Base-by-base conservation (phyloP, 1,140 invertebrate species). In the Drosophila prosaltans region DNA sequence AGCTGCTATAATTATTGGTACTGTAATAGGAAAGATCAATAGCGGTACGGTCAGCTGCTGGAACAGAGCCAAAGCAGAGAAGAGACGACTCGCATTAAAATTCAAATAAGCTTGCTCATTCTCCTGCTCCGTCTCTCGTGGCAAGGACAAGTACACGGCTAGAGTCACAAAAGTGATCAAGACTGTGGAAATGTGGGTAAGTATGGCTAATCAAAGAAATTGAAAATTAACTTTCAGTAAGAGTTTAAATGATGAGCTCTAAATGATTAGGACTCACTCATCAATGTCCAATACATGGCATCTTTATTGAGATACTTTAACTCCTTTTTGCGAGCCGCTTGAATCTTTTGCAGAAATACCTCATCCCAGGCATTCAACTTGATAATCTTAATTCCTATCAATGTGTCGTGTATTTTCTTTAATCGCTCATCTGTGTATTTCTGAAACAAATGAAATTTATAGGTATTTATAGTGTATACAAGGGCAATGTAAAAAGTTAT, bases 301-400 rank as follows among this genome's bases (percentile, higher is more conserved):
- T 97, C 96, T 74, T 94, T 95, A 78, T 96, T 94, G 8, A 98
- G 92, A 69, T 94, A 93, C 76, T 94, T 94, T 3, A 97, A 89
- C 92, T 98, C 97, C 66, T 95, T 94, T 74, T 95, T 92, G 63
- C 97, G 93, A 1, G 95, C 93, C 51, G 93, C 91, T 59, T 94
- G 92, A 75, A 97, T 95, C 79, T 94, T 94, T 67, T 95, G 92
- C 21, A 94, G 93, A 83, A 97, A 97, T 1, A 95, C 93, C 41
- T 94, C 93, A 92, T 97, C 97, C 97, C 97, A 97, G 10, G 95
- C 96, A 85, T 96, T 95, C 3, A 98, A 93, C 85, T 98, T 98
- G 9, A 98, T 94, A 3, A 97, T 93, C 91, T 95, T 95, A 16
- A 97, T 97, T 5, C 96, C 96, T 88, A 97, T 95, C 32, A 98